A percentile compares a stretch with the other conserved stretches of the same genome.
Evolutionary conservation across 2,113 vertebrate genomes (phyloP).

Genomic region (Brevimyrus niger): DNA sequence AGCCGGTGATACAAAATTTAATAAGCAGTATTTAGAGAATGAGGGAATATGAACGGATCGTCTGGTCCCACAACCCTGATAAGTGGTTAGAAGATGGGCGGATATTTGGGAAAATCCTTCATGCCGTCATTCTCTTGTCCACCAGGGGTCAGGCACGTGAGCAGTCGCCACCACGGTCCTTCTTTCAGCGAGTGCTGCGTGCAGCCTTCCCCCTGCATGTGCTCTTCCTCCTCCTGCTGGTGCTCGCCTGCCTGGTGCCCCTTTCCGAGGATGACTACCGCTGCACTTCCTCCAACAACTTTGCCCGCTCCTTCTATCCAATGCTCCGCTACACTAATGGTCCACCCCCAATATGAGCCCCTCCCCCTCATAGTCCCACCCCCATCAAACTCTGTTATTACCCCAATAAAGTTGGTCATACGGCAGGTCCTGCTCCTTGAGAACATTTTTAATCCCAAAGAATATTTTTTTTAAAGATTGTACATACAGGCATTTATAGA

Average conservation of each 20-base stretch:
- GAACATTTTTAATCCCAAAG: not conserved
- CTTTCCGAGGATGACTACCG: constrained; percentile 70
- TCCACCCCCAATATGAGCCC: constrained; percentile 74
- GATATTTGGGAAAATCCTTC: not conserved
- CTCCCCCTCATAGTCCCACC: constrained; percentile 53
- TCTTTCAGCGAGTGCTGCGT: constrained; percentile 73
- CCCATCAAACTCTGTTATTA: no score
- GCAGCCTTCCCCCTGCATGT: constrained; percentile 79
- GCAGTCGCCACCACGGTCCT: constrained; percentile 55
- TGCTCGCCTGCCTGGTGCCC: constrained; percentile 76
- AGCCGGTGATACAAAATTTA: not conserved
- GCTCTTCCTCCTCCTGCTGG: constrained; percentile 75
- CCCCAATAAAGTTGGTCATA: not conserved
- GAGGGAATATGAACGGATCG: not conserved
- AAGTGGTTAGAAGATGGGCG: not conserved
- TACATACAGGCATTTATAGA: not conserved
- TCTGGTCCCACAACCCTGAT: not conserved
- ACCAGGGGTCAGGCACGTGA: constrained; percentile 41
- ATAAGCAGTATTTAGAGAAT: not conserved
- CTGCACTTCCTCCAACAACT: constrained; percentile 83
- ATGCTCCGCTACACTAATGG: constrained; percentile 89
- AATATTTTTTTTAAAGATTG: not conserved
- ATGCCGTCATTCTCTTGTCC: not conserved
- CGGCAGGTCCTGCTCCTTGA: not conserved
- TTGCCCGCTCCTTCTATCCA: constrained; percentile 82